These are phyloP conservation scores for Molothrus aeneus DNA, from an alignment of 2,797 vertebrate genomes.

Conservation along the genomic window DNA sequence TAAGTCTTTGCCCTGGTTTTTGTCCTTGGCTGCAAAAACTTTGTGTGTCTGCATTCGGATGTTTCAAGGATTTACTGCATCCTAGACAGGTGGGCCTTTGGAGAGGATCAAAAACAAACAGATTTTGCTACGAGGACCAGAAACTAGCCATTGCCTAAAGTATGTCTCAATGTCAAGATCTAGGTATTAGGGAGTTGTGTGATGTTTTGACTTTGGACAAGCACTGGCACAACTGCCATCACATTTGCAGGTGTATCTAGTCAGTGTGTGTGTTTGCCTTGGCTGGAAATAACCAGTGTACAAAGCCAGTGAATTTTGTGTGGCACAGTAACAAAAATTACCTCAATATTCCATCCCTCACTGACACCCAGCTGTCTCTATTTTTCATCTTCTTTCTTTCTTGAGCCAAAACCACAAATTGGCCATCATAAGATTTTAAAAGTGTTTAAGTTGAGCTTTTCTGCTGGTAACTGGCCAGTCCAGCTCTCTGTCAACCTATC, in stretches of 20 bases:
- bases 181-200: background rate
- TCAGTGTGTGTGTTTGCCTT: background rate
- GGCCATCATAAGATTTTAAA: slow-evolving; percentile 12
- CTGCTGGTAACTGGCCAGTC: slow-evolving; percentile 34
- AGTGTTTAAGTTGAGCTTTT: slow-evolving; percentile 42
- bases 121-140: background rate
- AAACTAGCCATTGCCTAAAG: background rate
- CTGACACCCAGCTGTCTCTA: slow-evolving; percentile 24
- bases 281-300: rapidly evolving
- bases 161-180: background rate
- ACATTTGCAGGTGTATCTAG: background rate
- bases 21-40: background rate
- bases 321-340: background rate
- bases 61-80: background rate
- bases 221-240: background rate
- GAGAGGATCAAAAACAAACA: background rate
- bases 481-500: background rate
- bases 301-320: background rate
- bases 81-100: background rate
- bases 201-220: background rate
- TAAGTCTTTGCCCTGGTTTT: background rate
- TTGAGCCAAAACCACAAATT: slow-evolving; percentile 46
- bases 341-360: background rate
- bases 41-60: background rate
- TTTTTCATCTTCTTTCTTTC: slow-evolving; percentile 11